Conservation (phyloP, 2,888 invertebrate species). For the Litoditis marina region DNA sequence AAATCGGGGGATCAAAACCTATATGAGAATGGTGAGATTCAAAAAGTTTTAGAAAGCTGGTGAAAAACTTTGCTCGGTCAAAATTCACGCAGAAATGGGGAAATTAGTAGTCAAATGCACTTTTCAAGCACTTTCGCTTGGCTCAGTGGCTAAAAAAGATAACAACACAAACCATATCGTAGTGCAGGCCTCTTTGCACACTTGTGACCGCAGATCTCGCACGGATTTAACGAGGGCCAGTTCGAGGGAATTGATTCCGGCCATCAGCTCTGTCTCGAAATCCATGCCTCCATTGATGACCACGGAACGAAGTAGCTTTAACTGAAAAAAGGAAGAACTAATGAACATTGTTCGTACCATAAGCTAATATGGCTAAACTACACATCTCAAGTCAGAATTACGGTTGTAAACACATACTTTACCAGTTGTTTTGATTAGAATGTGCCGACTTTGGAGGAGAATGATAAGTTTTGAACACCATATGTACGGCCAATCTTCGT, state of each 20-base stretch:
- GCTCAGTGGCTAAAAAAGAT: too few species aligned
- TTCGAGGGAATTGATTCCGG: constrained; percentile 74
- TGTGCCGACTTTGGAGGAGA: too few species aligned
- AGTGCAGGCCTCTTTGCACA: constrained; percentile 91
- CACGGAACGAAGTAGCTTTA: constrained; percentile 21
- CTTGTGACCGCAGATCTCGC: constrained; percentile 85
- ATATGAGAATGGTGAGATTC: too few species aligned
- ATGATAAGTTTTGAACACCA: too few species aligned
- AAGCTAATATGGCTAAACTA: not conserved
- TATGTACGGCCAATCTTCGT: too few species aligned
- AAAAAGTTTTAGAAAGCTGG: too few species aligned
- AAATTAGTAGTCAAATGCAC: not conserved
- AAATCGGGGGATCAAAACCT: too few species aligned
- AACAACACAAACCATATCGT: constrained; percentile 74
- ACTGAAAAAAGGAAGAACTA: constrained; percentile 8
- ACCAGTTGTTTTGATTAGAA: too few species aligned
- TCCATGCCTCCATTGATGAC: constrained; percentile 20
- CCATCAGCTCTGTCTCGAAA: constrained; percentile 15
- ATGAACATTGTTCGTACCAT: not conserved
- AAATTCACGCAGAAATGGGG: constrained; percentile 6
- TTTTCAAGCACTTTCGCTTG: constrained; percentile 14
- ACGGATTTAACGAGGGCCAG: constrained; percentile 78
- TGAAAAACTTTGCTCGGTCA: too few species aligned
- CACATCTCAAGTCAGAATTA: too few species aligned
- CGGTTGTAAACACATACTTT: too few species aligned